A percentile compares a stretch with the other conserved stretches of the same genome.
Evolutionary conservation across 2,888 invertebrate genomes (phyloP).

Genomic region (Morpho achilles): DNA sequence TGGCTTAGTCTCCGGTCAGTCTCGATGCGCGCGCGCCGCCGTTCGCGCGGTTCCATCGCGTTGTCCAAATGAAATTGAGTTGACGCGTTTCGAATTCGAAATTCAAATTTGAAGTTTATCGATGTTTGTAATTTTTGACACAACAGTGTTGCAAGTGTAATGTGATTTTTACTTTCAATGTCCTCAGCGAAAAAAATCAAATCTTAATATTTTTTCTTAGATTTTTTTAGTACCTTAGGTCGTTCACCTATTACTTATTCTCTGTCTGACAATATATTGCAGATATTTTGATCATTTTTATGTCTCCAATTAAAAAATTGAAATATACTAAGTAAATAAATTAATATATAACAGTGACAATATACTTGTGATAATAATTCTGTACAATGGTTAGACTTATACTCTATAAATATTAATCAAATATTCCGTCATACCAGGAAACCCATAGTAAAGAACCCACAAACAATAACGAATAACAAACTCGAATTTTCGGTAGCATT

Average conservation of each 20-base stretch:
- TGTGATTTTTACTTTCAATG: conserved; percentile 34
- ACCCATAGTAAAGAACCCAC: background rate
- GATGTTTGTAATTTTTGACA: conserved; percentile 47
- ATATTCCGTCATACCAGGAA: conserved; percentile 5
- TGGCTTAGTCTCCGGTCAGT: conserved; percentile 64
- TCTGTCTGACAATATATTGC: too few relatives aligned
- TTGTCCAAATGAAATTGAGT: conserved; percentile 42
- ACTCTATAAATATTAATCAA: background rate
- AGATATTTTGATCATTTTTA: too few relatives aligned
- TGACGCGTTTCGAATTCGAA: conserved; percentile 49
- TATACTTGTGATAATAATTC: too few relatives aligned
- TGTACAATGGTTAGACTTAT: background rate
- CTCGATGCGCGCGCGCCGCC: conserved; percentile 69
- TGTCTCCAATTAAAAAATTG: too few relatives aligned
- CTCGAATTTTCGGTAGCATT: background rate
- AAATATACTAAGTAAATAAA: too few relatives aligned
- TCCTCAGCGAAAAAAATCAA: conserved; percentile 27
- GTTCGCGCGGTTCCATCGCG: conserved; percentile 43
- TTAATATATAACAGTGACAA: too few relatives aligned
- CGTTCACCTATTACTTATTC: too few relatives aligned
- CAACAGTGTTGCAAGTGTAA: conserved; percentile 35
- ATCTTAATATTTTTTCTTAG: background rate
- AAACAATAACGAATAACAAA: conserved; percentile 1
- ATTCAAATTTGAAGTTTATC: conserved; percentile 56
- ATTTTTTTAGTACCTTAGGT: too few relatives aligned